Evolutionary conservation across 1,140 invertebrate species (phyloP), one percentile per base, ranked within the genome.

Genomic region (Zaprionus taronus): DNA sequence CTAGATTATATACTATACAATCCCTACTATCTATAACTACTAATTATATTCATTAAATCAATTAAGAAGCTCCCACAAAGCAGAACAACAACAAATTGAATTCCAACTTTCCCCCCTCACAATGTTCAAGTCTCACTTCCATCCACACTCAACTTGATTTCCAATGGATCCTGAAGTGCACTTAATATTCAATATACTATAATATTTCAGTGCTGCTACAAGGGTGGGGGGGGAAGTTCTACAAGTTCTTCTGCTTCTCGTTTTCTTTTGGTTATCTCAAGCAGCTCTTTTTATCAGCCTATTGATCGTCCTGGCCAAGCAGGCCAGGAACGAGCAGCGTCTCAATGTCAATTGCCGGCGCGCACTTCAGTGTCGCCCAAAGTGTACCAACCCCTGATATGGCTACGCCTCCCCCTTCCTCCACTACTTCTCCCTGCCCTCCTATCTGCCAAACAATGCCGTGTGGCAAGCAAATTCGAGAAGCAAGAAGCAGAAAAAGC

Each of bases 381-480:
- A 47, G n/a, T 24, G 47, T 22, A 51, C 9, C 47, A 51, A 51
- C 47, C 47, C 47, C 20, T 24, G 47, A 24, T 24, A 20, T 20
- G 11, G 20, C 15, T 4, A 47, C n/a, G 6, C 15, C 1, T 0
- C 2, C 5, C 6, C 11, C 11, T 12, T 2, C 20, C 20, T 1
- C 17, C 11, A 1, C 11, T 31, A 31, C 28, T 31, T 9, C 28
- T 11, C 20, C 4, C 47, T 51, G 9, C 2, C 6, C 41, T 17
- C 0, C 15, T 9, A 0, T 0, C n/a, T 2, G 11, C n/a, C 17
- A 51, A 20, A 56, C 55, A 63, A 68, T 56, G 72, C 41, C 41
- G 41, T 56, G 79, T 77, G 77, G 72, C 22, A 49, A 78, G 74
- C 60, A 17, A 63, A 63, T 22, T n/a, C 4, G 5, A 9, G 9